Base-by-base conservation (phyloP, 37 sponge, comb jelly and placozoan genomes). In the Dysidea cf. avara region DNA sequence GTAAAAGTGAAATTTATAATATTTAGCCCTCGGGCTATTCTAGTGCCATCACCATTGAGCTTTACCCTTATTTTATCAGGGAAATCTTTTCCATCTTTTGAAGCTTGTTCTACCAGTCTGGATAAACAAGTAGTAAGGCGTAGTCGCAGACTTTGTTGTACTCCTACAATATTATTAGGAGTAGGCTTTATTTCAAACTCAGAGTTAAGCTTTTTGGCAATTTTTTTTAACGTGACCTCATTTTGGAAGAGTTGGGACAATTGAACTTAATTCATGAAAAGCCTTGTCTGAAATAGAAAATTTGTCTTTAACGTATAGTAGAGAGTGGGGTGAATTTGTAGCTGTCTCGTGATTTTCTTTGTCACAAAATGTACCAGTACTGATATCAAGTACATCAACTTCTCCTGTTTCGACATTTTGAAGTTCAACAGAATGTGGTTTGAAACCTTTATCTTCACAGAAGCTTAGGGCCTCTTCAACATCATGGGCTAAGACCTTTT, bases 1-100 rank as follows among this genome's bases (percentile, higher is more conserved):
- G 68, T 67, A 25, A 67, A 67, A 12, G 51, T 67, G 30, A 67
- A 18, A 21, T 67, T 67, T n/a, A 67, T 47, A 39, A 67, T 52
- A 67, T 40, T 28, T 47, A 67, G 7, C 13, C 29, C 47, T 43
- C 68, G n/a, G 22, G 34, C n/a, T 21, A 67, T 34, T 46, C 22
- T 12, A 9, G 68, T 67, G 40, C 68, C 48, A 67, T 67, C 68
- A 26, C 51, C 68, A 14, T 24, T 26, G 7, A 67, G 52, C 22
- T 67, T 67, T 12, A 67, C 22, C 22, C 51, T 49, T n/a, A 67
- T 26, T n/a, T n/a, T n/a, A n/a, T 16, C 16, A 18, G 52, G 52
- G n/a, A n/a, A n/a, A n/a, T n/a, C n/a, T n/a, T n/a, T n/a, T n/a
- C n/a, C n/a, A 49, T 18, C 52, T 18, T 49, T 16, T 49, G 16